phyloP scores from a whole-genome alignment of 2,113 vertebrate genomes.

The Rafetus swinhoei region DNA sequence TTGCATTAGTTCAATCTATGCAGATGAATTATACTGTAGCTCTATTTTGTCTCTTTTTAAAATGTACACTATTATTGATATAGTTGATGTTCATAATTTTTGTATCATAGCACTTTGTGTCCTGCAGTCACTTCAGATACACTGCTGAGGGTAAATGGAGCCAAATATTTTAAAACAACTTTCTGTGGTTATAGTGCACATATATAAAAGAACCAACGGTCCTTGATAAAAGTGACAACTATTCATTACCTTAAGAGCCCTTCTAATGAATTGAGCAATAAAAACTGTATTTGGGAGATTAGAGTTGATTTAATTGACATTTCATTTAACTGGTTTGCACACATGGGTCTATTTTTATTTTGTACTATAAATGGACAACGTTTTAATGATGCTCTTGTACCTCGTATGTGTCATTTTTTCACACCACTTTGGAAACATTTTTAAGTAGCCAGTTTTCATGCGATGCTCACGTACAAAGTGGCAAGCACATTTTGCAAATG shows the following conservation, averaged over 20 bases:
- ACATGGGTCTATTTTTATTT: conserved; percentile 72
- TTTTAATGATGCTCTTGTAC: conserved; percentile 72
- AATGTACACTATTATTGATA: conserved; percentile 19
- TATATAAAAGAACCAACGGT: conserved; percentile 72
- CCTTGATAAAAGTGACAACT: conserved; percentile 75
- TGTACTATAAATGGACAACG: conserved; percentile 64
- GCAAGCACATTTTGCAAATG: conserved; percentile 46
- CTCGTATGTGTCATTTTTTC: conserved; percentile 52
- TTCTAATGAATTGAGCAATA: conserved; percentile 82
- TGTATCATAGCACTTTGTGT: conserved; percentile 56
- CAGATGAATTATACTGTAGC: neutral
- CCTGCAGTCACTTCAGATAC: conserved; percentile 58
- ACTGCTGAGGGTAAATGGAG: conserved; percentile 63
- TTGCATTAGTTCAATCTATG: conserved; percentile 48
- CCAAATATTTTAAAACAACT: conserved; percentile 70
- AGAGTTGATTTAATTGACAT: conserved; percentile 80
- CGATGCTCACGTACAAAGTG: conserved; percentile 56
- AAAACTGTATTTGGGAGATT: conserved; percentile 82
- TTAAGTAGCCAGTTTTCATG: conserved; percentile 57
- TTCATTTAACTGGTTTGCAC: conserved; percentile 76
- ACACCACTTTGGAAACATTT: conserved; percentile 63
- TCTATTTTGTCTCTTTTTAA: neutral
- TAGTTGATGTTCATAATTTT: conserved; percentile 29
- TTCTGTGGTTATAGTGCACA: conserved; percentile 75
- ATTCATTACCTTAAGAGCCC: conserved; percentile 82